phyloP scores from a whole-genome alignment of 2,888 invertebrate genomes.

The Adelognathus sp. region DNA sequence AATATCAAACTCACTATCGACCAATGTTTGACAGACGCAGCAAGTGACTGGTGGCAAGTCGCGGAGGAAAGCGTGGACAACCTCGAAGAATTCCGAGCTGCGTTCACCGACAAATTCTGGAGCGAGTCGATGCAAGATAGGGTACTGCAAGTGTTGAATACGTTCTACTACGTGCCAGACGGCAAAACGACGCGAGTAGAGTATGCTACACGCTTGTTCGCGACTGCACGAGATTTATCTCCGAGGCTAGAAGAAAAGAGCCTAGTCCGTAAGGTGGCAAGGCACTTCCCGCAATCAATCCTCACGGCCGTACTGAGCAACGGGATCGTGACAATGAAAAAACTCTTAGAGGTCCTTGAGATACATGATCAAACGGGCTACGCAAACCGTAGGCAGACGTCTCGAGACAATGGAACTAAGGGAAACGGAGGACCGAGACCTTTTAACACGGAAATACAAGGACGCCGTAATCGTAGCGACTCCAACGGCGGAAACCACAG shows the following conservation, averaged over 20 bases:
- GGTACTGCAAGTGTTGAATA: neutral
- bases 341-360: neutral
- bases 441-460: neutral
- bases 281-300: neutral
- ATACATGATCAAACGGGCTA: neutral
- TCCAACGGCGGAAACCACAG: too few relatives aligned
- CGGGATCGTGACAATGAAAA: neutral
- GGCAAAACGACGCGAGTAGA: neutral
- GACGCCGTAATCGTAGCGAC: too few relatives aligned
- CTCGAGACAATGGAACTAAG: neutral
- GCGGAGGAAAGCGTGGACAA: neutral
- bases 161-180: neutral
- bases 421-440: neutral
- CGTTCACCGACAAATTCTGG: neutral
- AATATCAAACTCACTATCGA: neutral
- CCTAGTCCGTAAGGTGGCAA: neutral
- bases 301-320: neutral
- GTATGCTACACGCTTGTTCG: neutral
- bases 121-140: constrained; percentile 6
- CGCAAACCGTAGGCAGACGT: neutral
- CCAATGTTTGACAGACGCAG: neutral
- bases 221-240: neutral
- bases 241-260: neutral
- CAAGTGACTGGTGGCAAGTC: neutral
- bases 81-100: neutral